A percentile compares a stretch with the other conserved stretches of the same genome.
phyloP scores from a whole-genome alignment of 53 echinoderm and acorn worm genomes.

The Temnopleurus reevesii region DNA sequence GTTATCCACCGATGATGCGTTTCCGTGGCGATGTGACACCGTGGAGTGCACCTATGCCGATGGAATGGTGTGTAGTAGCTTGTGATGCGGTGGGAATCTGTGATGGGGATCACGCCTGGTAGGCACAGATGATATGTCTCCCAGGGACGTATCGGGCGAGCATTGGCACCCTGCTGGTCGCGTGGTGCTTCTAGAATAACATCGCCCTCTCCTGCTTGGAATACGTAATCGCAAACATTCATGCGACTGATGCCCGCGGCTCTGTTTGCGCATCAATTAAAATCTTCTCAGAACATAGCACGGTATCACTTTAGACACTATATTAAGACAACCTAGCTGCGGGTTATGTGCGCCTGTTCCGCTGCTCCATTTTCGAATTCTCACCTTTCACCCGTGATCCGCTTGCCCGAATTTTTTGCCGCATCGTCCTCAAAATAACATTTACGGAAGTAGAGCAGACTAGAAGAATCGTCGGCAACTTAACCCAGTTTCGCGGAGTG shows the following conservation, averaged over 20 bases:
- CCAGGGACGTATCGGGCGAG: slow-evolving; percentile 17
- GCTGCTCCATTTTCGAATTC: slow-evolving; percentile 38
- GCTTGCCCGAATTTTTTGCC: slow-evolving; percentile 42
- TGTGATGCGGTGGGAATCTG: slow-evolving; percentile 18
- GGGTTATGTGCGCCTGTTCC: slow-evolving; percentile 24
- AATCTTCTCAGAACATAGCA: slow-evolving; percentile 7
- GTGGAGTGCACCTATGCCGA: slow-evolving; percentile 11
- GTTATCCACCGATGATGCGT: slow-evolving; percentile 17
- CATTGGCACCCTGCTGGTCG: background rate
- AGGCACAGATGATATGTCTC: slow-evolving; percentile 1
- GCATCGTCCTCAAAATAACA: slow-evolving; percentile 51
- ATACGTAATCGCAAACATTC: slow-evolving; percentile 23
- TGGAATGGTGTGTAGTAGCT: background rate
- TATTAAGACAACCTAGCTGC: background rate
- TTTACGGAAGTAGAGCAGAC: slow-evolving; percentile 64
- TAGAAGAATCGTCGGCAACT: slow-evolving; percentile 47
- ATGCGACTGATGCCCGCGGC: slow-evolving; percentile 47
- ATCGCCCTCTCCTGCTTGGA: slow-evolving; percentile 41
- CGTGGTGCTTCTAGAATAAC: slow-evolving; percentile 27
- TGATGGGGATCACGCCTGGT: slow-evolving; percentile 7
- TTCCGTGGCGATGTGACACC: slow-evolving; percentile 29
- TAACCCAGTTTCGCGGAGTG: slow-evolving; percentile 54
- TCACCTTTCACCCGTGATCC: slow-evolving; percentile 32
- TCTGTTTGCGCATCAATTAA: slow-evolving; percentile 51
- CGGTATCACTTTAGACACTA: background rate